Conservation (phyloP, 2,797 vertebrate species). For the Schizopygopsis pylzovi region DNA sequence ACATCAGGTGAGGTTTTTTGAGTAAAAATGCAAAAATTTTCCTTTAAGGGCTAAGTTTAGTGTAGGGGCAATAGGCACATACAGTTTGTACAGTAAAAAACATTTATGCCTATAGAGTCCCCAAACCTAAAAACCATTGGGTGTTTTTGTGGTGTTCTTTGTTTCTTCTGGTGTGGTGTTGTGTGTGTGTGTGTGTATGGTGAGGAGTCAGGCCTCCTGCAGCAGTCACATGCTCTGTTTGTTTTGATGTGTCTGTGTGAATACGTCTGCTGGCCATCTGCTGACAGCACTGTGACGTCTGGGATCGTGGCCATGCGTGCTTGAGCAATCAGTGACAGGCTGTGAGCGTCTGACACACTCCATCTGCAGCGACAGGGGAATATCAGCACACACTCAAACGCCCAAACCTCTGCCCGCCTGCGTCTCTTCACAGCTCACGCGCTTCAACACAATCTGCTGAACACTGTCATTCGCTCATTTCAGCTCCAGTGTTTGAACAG, state of each 20-base stretch:
- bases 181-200: background rate
- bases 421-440: background rate
- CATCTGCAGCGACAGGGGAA: background rate
- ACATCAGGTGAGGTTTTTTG: too few species aligned
- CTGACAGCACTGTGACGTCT: constrained; percentile 17
- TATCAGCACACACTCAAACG: background rate
- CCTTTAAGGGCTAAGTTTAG: too few species aligned
- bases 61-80: too few species aligned
- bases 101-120: too few species aligned
- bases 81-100: too few species aligned
- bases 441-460: background rate
- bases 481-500: background rate
- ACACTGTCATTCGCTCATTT: background rate
- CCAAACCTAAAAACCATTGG: too few species aligned
- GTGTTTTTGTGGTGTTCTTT: too few species aligned
- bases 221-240: background rate
- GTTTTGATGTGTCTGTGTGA: constrained; percentile 15
- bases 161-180: too few species aligned
- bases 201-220: background rate
- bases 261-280: background rate
- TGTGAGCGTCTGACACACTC: background rate
- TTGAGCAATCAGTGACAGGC: background rate
- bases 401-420: background rate
- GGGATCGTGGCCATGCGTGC: background rate
- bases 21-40: too few species aligned